Evolutionary conservation across 2,888 invertebrate genomes (phyloP), one percentile per base, ranked within the genome.

Genomic region (Stictocephala bisonia): DNA sequence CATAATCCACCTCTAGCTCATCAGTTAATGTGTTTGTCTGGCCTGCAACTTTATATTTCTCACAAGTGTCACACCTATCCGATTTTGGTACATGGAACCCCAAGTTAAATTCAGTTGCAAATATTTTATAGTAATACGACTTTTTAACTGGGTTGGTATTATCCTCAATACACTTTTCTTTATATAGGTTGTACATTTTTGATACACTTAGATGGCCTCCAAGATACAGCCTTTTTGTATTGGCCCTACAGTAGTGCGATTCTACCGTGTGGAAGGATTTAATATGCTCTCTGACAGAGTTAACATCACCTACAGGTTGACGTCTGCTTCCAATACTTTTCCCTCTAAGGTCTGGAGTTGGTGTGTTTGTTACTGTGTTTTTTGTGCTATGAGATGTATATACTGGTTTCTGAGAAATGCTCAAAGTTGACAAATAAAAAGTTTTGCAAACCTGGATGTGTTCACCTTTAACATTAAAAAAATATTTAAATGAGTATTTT

Each of bases 51-150:
- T 69, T 53, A 11, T 18, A 15, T 31, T 29, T 53, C 53, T 69
- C 69, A 35, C 69, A 69, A 20, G 53, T 31, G 51, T 69, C 69
- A 53, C 69, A 69, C 13, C 69, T 18, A 31, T 69, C 69, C 22
- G 69, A 27, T 53, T 67, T 69, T 18, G 53, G 53, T n/a, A 69
- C 53, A 26, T 69, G 53, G 40, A 69, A 69, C 18, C 69, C 35
- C 20, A 69, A 31, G 35, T 69, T 69, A 40, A 69, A 69, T 24
- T 69, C 18, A 1, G 69, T 53, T 6, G 51, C 31, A 51, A 69
- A 69, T 31, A 53, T 69, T 53, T 29, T 51, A 20, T 53, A 22
- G 15, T 69, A 69, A 29, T 31, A 27, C 2, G 69, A 53, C 20
- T 48, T 50, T 67, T 22, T 69, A 26, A 67, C 48, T 7, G 48